A percentile compares a stretch with the other conserved stretches of the same genome.
phyloP scores from a whole-genome alignment of 2,113 vertebrate species.

The Oenanthe oenanthe region DNA sequence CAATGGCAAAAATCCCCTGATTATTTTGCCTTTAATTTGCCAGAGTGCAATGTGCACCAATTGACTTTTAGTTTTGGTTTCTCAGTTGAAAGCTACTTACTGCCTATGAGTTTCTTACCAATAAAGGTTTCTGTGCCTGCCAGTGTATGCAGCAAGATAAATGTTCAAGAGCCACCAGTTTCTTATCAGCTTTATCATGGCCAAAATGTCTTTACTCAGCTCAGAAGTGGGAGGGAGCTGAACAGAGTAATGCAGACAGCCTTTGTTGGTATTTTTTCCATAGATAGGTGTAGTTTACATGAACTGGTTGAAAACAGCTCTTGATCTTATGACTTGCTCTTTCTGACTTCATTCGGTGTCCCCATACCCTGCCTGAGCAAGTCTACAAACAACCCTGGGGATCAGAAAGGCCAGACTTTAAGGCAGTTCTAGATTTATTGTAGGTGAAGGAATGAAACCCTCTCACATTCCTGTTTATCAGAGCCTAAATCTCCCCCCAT shows the following conservation, averaged over 20 bases:
- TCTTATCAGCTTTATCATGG: background rate
- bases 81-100: background rate
- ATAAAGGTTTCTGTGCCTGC: background rate
- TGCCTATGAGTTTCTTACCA: background rate
- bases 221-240: background rate
- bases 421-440: background rate
- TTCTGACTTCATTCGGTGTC: background rate
- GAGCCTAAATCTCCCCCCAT: background rate
- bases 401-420: background rate
- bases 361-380: background rate
- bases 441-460: background rate
- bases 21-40: background rate
- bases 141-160: background rate
- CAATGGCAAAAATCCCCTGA: accelerated
- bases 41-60: background rate
- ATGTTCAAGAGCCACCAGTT: background rate
- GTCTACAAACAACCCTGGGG: background rate
- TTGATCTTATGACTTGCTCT: background rate
- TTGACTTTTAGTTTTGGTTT: background rate
- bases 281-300: background rate
- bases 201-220: background rate
- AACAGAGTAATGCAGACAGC: background rate
- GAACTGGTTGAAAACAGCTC: background rate
- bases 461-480: background rate
- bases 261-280: background rate